Evolutionary conservation across 2,797 vertebrate genomes (phyloP).

Genomic region (Rhinatrema bivittatum): DNA sequence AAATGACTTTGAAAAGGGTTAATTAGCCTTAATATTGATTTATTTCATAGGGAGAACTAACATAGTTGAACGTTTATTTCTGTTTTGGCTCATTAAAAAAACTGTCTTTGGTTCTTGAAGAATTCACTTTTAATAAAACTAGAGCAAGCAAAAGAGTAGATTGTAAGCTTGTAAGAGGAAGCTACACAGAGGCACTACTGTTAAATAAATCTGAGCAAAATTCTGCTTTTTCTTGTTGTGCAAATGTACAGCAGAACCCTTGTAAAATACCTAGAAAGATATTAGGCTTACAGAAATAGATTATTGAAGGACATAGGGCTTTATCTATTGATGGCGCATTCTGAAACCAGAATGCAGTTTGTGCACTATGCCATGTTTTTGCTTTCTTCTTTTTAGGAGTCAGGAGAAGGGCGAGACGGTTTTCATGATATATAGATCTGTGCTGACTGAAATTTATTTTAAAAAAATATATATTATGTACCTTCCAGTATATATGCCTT

Average conservation of each 20-base stretch:
- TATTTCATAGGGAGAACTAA: constrained; percentile 81
- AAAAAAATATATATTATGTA: too few species aligned
- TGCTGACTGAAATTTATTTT: too few species aligned
- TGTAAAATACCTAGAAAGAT: constrained; percentile 7
- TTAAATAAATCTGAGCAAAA: constrained; percentile 1
- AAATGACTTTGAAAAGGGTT: constrained; percentile 93
- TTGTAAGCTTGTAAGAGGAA: constrained; percentile 15
- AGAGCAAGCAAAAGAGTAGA: constrained; percentile 34
- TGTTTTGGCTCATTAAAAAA: constrained; percentile 59
- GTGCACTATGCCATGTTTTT: not conserved
- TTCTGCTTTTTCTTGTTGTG: not conserved
- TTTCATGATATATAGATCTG: too few species aligned
- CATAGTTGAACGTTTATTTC: constrained; percentile 58
- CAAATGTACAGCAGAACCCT: constrained; percentile 3
- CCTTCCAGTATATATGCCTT: too few species aligned
- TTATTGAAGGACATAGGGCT: too few species aligned
- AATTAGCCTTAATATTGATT: constrained; percentile 98
- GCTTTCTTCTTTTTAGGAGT: not conserved
- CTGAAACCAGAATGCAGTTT: not conserved
- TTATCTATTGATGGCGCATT: constrained; percentile 9
- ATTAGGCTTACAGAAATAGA: constrained; percentile 7
- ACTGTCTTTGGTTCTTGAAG: constrained; percentile 36
- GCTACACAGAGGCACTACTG: constrained; percentile 6
- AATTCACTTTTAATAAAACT: constrained; percentile 56
- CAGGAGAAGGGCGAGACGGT: too few species aligned